A percentile compares a stretch with the other conserved stretches of the same genome.
Evolutionary conservation across 23 tunicate species (phyloP).

Genomic region (Trididemnum nubilum): DNA sequence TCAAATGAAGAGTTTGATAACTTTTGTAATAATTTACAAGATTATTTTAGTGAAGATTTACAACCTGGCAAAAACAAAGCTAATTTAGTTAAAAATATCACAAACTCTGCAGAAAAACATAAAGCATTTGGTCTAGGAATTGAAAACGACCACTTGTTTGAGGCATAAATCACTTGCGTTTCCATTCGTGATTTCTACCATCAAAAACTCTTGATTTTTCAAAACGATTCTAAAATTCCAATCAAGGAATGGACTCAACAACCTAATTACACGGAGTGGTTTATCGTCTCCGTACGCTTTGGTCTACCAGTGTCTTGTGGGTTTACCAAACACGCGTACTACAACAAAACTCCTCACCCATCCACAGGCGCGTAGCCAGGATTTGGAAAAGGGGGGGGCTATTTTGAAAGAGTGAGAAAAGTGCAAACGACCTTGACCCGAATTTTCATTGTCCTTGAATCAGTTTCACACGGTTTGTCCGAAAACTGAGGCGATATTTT

Average conservation of each 20-base stretch:
- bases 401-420: too few relatives aligned
- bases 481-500: too few relatives aligned
- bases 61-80: not conserved
- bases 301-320: constrained; percentile 48
- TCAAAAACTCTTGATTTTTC: not conserved
- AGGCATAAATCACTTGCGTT: constrained; percentile 28
- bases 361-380: too few relatives aligned
- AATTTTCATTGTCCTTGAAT: too few relatives aligned
- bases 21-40: not conserved
- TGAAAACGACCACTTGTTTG: constrained; percentile 6
- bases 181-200: constrained; percentile 20
- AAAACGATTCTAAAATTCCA: not conserved
- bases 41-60: not conserved
- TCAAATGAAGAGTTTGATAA: not conserved
- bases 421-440: too few relatives aligned
- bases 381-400: too few relatives aligned
- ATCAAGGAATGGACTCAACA: not conserved
- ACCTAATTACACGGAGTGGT: constrained; percentile 47
- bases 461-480: too few relatives aligned
- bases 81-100: not conserved
- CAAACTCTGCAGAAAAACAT: not conserved
- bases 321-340: not conserved
- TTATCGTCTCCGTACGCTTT: constrained; percentile 40
- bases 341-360: not conserved
- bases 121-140: constrained; percentile 33